A percentile compares a stretch with the other conserved stretches of the same genome.
phyloP scores from a whole-genome alignment of 1,140 invertebrate genomes.

The Bombus picipes region DNA sequence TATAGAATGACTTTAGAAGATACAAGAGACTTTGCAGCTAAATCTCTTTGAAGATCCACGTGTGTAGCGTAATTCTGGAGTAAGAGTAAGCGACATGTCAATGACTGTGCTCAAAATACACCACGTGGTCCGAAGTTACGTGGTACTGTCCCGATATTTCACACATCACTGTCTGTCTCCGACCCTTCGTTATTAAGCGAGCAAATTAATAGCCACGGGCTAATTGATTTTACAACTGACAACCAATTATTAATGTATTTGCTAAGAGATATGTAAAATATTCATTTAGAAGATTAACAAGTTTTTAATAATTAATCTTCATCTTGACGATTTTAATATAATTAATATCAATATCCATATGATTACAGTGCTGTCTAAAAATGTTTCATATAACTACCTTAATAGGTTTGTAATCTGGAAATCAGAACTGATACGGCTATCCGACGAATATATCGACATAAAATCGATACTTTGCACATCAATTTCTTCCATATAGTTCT shows the following conservation, averaged over 20 bases:
- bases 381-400: no score
- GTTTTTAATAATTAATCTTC: background rate
- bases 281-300: no score
- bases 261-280: no score
- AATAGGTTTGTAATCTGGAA: background rate
- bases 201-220: background rate
- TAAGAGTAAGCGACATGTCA: background rate
- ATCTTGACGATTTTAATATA: no score
- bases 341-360: no score
- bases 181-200: background rate
- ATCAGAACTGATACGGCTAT: background rate
- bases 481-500: background rate
- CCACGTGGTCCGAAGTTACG: background rate
- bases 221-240: background rate
- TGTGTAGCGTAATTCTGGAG: background rate
- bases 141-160: background rate
- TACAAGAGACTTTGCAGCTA: background rate
- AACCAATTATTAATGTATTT: no score
- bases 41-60: background rate
- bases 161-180: background rate
- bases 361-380: background rate
- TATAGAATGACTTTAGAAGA: no score
- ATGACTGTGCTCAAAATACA: background rate
- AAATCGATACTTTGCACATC: background rate
- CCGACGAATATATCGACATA: background rate